A percentile compares a stretch with the other conserved stretches of the same genome.
These are phyloP conservation scores for Pachyseris speciosa DNA, from an alignment of 64 coral and sea anemone genomes.

Conservation along the genomic window DNA sequence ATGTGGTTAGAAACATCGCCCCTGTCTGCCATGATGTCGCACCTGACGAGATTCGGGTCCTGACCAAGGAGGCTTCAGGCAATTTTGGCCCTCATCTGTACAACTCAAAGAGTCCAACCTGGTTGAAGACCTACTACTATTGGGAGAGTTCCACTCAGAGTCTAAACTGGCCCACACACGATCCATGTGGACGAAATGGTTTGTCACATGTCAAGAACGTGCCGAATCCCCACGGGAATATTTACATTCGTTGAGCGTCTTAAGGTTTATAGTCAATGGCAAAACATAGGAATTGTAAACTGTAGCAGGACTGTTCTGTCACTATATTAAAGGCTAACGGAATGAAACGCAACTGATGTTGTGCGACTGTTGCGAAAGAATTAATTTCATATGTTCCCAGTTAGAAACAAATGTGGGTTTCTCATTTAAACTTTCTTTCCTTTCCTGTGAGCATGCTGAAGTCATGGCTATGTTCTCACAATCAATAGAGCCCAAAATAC, in stretches of 20 bases:
- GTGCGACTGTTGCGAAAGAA: too few relatives aligned
- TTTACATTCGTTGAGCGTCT: slow-evolving; percentile 51
- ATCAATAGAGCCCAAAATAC: too few relatives aligned
- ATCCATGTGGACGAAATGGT: slow-evolving; percentile 29
- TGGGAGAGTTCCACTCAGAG: slow-evolving; percentile 33
- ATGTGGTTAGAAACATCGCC: slow-evolving; percentile 40
- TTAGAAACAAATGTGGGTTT: too few relatives aligned
- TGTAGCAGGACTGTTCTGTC: too few relatives aligned
- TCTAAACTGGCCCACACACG: slow-evolving; percentile 62
- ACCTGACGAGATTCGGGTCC: slow-evolving; percentile 16
- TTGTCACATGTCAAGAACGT: slow-evolving; percentile 26
- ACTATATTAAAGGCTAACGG: too few relatives aligned
- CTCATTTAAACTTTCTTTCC: too few relatives aligned
- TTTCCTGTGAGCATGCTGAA: too few relatives aligned
- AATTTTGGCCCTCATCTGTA: slow-evolving; percentile 48
- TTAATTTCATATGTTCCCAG: too few relatives aligned
- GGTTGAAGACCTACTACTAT: slow-evolving; percentile 34
- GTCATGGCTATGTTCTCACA: too few relatives aligned
- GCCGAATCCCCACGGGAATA: slow-evolving; percentile 58
- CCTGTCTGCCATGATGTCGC: not conserved
- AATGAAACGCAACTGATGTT: too few relatives aligned
- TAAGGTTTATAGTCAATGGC: too few relatives aligned
- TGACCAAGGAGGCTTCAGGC: not conserved
- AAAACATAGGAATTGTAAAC: too few relatives aligned
- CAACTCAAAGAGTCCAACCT: not conserved